Conservation (phyloP, 2,797 vertebrate species). For the Acanthurus lineatus region DNA sequence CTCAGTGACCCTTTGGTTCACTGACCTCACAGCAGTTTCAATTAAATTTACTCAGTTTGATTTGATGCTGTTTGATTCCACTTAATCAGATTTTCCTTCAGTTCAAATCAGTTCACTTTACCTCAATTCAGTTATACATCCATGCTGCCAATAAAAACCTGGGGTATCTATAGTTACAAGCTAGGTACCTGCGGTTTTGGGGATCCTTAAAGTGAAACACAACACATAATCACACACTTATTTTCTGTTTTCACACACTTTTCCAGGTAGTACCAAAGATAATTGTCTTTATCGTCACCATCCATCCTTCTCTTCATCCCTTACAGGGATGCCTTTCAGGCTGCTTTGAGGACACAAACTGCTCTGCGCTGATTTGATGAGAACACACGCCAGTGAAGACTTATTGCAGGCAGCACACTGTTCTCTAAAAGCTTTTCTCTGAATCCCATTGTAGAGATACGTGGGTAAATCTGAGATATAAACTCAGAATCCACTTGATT, state of each 20-base stretch:
- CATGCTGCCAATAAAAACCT: not conserved
- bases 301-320: slow-evolving; percentile 2
- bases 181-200: not conserved
- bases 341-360: slow-evolving; percentile 44
- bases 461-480: slow-evolving; percentile 52
- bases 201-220: not conserved
- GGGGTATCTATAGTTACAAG: not conserved
- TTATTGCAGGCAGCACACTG: not conserved
- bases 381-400: slow-evolving; percentile 6
- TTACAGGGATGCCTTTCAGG: slow-evolving; percentile 6
- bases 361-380: slow-evolving; percentile 24
- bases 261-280: not conserved
- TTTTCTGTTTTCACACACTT: slow-evolving; percentile 19
- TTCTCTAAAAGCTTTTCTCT: slow-evolving; percentile 43
- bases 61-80: slow-evolving; percentile 17
- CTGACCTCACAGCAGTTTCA: slow-evolving; percentile 29
- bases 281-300: slow-evolving; percentile 30
- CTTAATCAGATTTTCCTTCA: slow-evolving; percentile 13
- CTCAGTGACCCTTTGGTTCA: slow-evolving; percentile 31
- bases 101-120: slow-evolving; percentile 30
- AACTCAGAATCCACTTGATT: slow-evolving; percentile 62
- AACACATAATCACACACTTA: not conserved
- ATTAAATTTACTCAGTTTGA: slow-evolving; percentile 22
- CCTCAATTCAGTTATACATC: slow-evolving; percentile 23
- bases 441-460: slow-evolving; percentile 34